Base-by-base conservation (phyloP, 2,888 invertebrate species). In the Eurytoma adleriae region DNA sequence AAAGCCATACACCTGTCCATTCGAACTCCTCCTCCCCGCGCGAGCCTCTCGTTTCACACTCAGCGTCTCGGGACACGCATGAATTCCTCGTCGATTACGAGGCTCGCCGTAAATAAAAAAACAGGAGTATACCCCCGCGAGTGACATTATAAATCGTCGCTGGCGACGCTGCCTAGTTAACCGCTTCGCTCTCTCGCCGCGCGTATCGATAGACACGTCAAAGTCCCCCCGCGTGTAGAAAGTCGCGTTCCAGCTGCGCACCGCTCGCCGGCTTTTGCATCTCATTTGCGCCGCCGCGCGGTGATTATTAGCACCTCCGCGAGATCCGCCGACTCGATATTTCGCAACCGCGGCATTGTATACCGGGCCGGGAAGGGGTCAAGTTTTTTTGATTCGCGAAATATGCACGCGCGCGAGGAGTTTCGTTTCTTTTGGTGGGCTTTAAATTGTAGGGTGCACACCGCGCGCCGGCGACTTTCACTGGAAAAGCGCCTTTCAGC, bases 231-330 rank as follows among this genome's bases (percentile, higher is more conserved):
- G 14, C 24, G 24, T 30, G n/a, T 30, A 57, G 57, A n/a, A 18
- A 57, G n/a, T 2, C 50, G 50, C 67, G 67, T 68, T 68, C 67
- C 52, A 68, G 54, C 67, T 68, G 52, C 30, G 3, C 30, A 7
- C 30, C 30, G 30, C 7, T 30, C 7, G 30, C 7, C 4, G 30
- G 30, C 30, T 30, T 30, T 30, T 68, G 67, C 67, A 68, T 68
- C 52, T 68, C 67, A 68, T 68, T 68, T 54, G 54, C 52, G 54
- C 67, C 30, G 7, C 57, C 20, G 57, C 57, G 57, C 57, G 57
- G 18, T 24, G 52, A 52, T 68, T 54, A 68, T 68, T 68, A 52
- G 67, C 50, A 24, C 24, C 7, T 68, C 3, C 50, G 50, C 20
- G 62, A 67, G 16, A 52, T 18, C 20, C 61, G 1, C 18, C 10